Base-by-base conservation (phyloP, 2,888 invertebrate species). In the Trilocha varians region DNA sequence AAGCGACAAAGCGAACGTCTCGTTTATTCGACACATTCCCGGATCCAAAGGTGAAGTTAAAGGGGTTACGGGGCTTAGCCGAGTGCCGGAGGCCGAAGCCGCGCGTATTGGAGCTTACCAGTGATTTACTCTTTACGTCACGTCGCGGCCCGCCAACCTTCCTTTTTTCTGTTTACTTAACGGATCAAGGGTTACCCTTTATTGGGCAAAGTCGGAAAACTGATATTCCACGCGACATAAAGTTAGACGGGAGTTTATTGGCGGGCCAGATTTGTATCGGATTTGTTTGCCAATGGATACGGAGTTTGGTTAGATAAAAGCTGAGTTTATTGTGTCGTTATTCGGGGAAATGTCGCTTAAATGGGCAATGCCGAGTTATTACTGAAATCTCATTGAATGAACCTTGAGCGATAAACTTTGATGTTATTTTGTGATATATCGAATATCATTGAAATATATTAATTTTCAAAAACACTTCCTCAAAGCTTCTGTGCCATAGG, bases 131-230 rank as follows among this genome's bases (percentile, higher is more conserved):
- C 72, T 73, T 75, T 70, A 71, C 73, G 73, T 69, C 70, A 72
- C 71, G 59, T 59, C 64, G 66, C 62, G 65, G 62, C 57, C 63
- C 68, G 52, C 65, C 55, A 57, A 55, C 67, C 64, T 69, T 68
- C 61, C 68, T 73, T 80, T 82, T 83, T 76, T 84, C 77, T 84
- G 78, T 85, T 85, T 85, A 85, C 82, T 79, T 77, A 77, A 73
- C 70, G 84, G 80, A 82, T 84, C 82, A 78, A 62, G 78, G 78
- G 73, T 75, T 80, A 82, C 80, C 83, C 83, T 80, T 82, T 83
- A 82, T 78, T 80, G 78, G 76, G 72, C 72, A 76, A 80, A 79
- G 73, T 78, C 78, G 75, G 76, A 65, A 73, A 82, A 79, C 77
- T 78, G 80, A 82, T 80, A 78, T 75, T 75, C 71, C 70, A 50